Evolutionary conservation across 2,797 vertebrate species (phyloP), one percentile per base, ranked within the genome.

Genomic region (Falco concolor): DNA sequence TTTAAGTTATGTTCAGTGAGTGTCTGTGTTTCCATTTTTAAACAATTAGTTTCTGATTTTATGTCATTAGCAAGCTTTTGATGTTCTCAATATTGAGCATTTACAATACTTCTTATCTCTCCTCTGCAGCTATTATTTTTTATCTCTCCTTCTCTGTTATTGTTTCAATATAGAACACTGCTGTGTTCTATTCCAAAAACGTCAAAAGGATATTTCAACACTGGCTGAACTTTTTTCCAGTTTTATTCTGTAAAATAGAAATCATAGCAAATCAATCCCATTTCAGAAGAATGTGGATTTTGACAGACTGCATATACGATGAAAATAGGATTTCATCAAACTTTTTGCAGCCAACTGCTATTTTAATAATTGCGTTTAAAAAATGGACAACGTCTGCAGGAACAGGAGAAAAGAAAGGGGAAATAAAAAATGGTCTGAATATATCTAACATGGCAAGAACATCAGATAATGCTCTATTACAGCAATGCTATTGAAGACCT

Each of bases 221-320:
- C 11, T 25, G 13, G 69, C 44, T 77, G 36, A 87, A 45, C 9
- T 10, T 45, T 70, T 84, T 59, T 32, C 20, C 28, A 34, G 18
- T 87, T 87, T 85, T 67, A 57, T 80, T 69, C 61, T 82, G 57
- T 57, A 61, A 89, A 89, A 73, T 50, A 70, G 17, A 84, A 91
- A 73, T 75, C 0, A 0, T 40, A 79, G 36, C 30, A 90, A 90
- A 87, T 74, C 54, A 69, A 40, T 63, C 27, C 32, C 10, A 11
- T 77, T 90, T 89, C 54, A 85, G 81, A 92, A 94, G 16, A 77
- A 64, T n/a, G 56, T 89, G n/a, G 23, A 80, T 80, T 96, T 93
- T 93, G 63, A 74, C 45, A 70, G 50, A 45, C 60, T 89, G 52
- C 49, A 47, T 84, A 8, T 53, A 70, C 56, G 38, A 78, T 30